Evolutionary conservation across 2,888 invertebrate species (phyloP).

Genomic region (Osmoderma eremita): DNA sequence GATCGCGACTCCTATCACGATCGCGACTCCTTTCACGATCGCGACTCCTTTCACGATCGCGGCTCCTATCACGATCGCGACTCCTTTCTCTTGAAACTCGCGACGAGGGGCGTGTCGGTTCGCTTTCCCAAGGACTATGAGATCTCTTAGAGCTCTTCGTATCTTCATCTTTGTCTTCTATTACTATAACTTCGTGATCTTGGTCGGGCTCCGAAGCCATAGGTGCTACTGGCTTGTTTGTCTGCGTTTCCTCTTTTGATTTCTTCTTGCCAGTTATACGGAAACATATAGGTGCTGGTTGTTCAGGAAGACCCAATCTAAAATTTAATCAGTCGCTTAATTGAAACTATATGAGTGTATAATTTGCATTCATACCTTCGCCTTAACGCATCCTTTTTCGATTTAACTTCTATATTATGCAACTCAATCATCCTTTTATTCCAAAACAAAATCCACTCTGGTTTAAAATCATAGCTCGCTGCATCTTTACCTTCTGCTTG

Average conservation of each 20-base stretch:
- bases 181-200: conserved; percentile 59
- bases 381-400: conserved; percentile 75
- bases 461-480: conserved; percentile 84
- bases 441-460: conserved; percentile 91
- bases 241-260: conserved; percentile 41
- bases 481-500: conserved; percentile 81
- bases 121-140: conserved; percentile 62
- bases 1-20: conserved; percentile 46
- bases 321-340: conserved; percentile 4
- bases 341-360: not conserved
- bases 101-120: conserved; percentile 40
- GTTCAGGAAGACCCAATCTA: conserved; percentile 57
- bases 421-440: conserved; percentile 83
- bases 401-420: conserved; percentile 74
- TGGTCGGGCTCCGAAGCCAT: conserved; percentile 59
- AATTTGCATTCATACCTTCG: conserved; percentile 60
- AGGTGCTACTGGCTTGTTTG: conserved; percentile 51
- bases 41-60: conserved; percentile 53
- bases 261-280: conserved; percentile 56
- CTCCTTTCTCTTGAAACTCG: conserved; percentile 41
- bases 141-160: conserved; percentile 53
- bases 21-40: conserved; percentile 41
- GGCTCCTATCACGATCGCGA: conserved; percentile 47
- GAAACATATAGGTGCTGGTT: conserved; percentile 60
- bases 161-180: conserved; percentile 59